Base-by-base conservation (phyloP, 35 echinoderm and acorn worm species). In the Heliocidaris tuberculata region DNA sequence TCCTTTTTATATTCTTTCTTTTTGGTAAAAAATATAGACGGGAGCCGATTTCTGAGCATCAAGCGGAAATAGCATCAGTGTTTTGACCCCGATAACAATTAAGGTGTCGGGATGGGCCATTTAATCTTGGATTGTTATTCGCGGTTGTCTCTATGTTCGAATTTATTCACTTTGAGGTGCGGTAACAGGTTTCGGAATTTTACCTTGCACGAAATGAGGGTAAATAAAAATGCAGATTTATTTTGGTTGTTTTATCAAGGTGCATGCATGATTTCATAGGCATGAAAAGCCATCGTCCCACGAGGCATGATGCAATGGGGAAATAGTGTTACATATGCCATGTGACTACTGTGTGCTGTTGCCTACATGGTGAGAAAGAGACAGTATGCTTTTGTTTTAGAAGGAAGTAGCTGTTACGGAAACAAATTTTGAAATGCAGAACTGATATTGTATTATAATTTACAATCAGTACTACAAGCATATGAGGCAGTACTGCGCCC, bases 61-160 rank as follows among this genome's bases (percentile, higher is more conserved):
- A 6, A 78, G 65, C 65, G 65, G 65, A 78, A 78, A 78, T 78
- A 78, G 27, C 65, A 78, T 78, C 65, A 78, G 65, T 78, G 65
- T 78, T 78, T 78, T 78, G 65, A 78, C 65, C 65, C 65, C 65
- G 65, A 78, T 78, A 78, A 78, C 65, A 78, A 78, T 78, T 78
- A 78, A 8, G 27, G 65, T 78, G 65, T 78, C 65, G 65, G 65
- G 65, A 78, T 78, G 65, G 65, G 65, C 17, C 65, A 78, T 78
- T 78, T 78, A 78, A 78, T 78, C 65, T 19, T 0, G 19, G 65
- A 78, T 78, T 78, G 65, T 78, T 78, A n/a, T 78, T 78, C 65
- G 65, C 7, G 27, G 65, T 78, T 78, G 65, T 78, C 21, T 78
- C 65, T 27, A 78, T 78, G 65, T 78, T 60, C 19, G 6, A 12